Evolutionary conservation across 37 sponge, comb jelly and placozoan species (phyloP).

Genomic region (Petrosia ficiformis): DNA sequence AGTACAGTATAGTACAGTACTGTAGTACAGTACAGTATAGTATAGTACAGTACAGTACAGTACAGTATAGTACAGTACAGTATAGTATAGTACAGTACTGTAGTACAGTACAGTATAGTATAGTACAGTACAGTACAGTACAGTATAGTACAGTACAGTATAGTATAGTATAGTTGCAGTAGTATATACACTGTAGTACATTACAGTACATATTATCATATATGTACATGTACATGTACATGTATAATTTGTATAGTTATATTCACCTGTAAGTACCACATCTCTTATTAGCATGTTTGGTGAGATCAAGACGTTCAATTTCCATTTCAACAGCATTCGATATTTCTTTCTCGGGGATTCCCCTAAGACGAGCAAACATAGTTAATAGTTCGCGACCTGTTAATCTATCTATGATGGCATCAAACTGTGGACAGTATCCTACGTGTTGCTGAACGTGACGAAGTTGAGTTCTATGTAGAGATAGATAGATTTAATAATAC

Average conservation of each 20-base stretch:
- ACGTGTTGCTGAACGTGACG: slow-evolving; percentile 61
- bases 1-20: no score
- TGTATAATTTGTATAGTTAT: no score
- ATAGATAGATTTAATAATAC: no score
- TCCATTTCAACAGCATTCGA: slow-evolving; percentile 45
- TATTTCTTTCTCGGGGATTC: slow-evolving; percentile 58
- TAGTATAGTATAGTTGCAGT: background rate
- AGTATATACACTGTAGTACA: background rate
- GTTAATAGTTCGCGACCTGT: slow-evolving; percentile 75
- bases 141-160: no score
- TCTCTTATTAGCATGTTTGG: slow-evolving; percentile 61
- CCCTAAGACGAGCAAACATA: slow-evolving; percentile 85
- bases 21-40: no score
- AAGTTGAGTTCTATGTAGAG: background rate
- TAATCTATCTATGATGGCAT: slow-evolving; percentile 59
- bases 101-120: no score
- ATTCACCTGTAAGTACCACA: slow-evolving; percentile 79
- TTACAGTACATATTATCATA: no score
- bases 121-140: no score
- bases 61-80: no score
- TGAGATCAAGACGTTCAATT: slow-evolving; percentile 66
- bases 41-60: no score
- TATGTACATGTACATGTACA: no score
- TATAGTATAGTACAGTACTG: no score
- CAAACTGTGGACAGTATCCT: slow-evolving; percentile 87